Evolutionary conservation across 1,140 invertebrate genomes (phyloP).

Genomic region (Dryas iulia): DNA sequence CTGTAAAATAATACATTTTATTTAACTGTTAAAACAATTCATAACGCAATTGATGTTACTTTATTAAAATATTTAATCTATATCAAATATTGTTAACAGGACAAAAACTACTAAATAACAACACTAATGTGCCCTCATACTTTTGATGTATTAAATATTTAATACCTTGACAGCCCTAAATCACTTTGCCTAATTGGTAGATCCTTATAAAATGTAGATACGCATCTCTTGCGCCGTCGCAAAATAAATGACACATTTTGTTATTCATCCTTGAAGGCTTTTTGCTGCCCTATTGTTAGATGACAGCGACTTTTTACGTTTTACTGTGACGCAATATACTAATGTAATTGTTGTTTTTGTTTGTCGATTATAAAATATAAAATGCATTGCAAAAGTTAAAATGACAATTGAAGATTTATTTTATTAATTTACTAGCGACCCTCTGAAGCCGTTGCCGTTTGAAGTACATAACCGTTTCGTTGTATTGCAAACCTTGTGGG

Average conservation of each 20-base stretch:
- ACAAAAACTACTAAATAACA: no score
- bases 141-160: no score
- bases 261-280: constrained; percentile 58
- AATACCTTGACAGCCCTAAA: constrained; percentile 36
- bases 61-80: no score
- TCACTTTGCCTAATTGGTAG: constrained; percentile 60
- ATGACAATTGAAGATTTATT: neutral
- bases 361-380: neutral
- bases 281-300: constrained; percentile 52
- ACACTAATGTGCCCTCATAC: no score
- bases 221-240: constrained; percentile 47
- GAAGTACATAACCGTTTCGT: no score
- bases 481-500: no score
- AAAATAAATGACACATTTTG: constrained; percentile 60
- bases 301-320: constrained; percentile 31
- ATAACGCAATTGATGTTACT: no score
- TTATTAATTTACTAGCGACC: no score
- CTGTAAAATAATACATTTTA: no score
- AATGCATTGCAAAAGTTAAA: neutral
- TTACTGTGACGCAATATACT: constrained; percentile 24
- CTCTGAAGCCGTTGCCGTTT: no score
- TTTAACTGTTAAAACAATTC: no score
- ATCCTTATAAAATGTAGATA: constrained; percentile 58
- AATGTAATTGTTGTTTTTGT: constrained; percentile 17
- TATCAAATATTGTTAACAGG: no score